Base-by-base conservation (phyloP, 2,797 vertebrate species). In the Sebastes minor region DNA sequence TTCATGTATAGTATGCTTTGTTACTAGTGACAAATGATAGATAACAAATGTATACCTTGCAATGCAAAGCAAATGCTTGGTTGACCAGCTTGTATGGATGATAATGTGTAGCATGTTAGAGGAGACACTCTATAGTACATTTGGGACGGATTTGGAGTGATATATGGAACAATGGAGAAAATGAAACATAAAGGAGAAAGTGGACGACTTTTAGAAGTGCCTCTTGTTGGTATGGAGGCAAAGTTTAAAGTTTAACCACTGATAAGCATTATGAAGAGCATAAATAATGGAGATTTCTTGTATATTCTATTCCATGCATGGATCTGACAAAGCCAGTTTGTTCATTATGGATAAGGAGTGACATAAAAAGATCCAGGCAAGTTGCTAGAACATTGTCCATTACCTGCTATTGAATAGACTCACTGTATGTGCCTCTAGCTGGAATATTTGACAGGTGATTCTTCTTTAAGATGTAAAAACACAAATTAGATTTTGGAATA, bases 371-470 rank as follows among this genome's bases (percentile, higher is more conserved):
- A 59, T 53, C 38, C 23, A 64, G 75, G 28, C 57, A 60, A 59
- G 30, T 59, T 69, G 65, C 65, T 53, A 65, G 30, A 59, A 53
- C 9, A 2, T 42, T 60, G 0, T 28, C 23, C 35, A 38, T 82
- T 60, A 52, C 25, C 18, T 22, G 13, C 46, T 27, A 25, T 76
- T 42, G 18, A 66, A 23, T 23, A 72, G 33, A 46, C 55, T 20
- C 46, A 23, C 60, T 62, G 10, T 62, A n/a, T 32, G 20, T 71
- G 30, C 55, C 73, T 55, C n/a, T 61, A 60, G 42, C 20, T 61
- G 27, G 35, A 66, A 30, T 66, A 76, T 60, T 52, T 75, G 79
- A 52, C 60, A 59, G n/a, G 30, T 13, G 10, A 52, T 68, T 71
- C 57, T 38, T 52, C 53, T 42, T 57, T 55, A 10, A 42, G n/a